Percentiles rank a stretch among this genome's conserved stretches.
Evolutionary conservation across 2,797 vertebrate genomes (phyloP).

Genomic region (Pseudochromis fuscus): DNA sequence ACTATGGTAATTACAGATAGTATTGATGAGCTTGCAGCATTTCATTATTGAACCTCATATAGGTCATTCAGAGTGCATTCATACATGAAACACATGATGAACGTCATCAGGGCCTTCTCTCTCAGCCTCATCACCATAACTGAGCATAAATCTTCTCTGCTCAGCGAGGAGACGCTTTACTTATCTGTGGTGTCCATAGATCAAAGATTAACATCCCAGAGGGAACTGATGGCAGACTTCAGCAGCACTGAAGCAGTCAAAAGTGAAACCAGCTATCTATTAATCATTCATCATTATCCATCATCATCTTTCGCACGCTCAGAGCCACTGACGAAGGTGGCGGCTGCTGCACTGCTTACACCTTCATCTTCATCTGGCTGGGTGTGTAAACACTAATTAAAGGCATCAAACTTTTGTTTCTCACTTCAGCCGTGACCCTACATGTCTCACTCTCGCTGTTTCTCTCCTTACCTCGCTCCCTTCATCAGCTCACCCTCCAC

Average conservation of each 20-base stretch:
- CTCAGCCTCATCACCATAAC: conserved; percentile 37
- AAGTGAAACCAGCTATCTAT: conserved; percentile 57
- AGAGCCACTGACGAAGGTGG: conserved; percentile 21
- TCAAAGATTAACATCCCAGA: conserved; percentile 58
- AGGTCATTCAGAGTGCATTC: conserved; percentile 60
- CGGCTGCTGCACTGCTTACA: conserved; percentile 22
- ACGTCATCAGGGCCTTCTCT: conserved; percentile 17
- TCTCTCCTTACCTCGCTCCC: conserved; percentile 32
- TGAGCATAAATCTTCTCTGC: conserved; percentile 43
- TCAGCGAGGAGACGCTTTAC: conserved; percentile 34
- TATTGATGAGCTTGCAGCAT: conserved; percentile 40
- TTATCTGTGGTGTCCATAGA: conserved; percentile 57
- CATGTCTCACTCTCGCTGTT: conserved; percentile 13
- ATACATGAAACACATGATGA: conserved; percentile 48
- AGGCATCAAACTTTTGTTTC: conserved; percentile 57
- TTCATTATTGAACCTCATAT: conserved; percentile 20
- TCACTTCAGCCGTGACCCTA: conserved; percentile 37
- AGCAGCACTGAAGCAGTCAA: conserved; percentile 55
- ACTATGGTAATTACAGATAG: conserved; percentile 48
- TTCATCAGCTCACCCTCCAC: conserved; percentile 52
- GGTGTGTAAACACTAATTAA: conserved; percentile 67
- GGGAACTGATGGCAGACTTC: conserved; percentile 46
- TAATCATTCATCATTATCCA: conserved; percentile 68
- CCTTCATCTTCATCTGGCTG: conserved; percentile 52
- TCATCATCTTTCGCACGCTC: conserved; percentile 32